Base-by-base conservation (phyloP, 2,797 vertebrate species). In the Takifugu rubripes region DNA sequence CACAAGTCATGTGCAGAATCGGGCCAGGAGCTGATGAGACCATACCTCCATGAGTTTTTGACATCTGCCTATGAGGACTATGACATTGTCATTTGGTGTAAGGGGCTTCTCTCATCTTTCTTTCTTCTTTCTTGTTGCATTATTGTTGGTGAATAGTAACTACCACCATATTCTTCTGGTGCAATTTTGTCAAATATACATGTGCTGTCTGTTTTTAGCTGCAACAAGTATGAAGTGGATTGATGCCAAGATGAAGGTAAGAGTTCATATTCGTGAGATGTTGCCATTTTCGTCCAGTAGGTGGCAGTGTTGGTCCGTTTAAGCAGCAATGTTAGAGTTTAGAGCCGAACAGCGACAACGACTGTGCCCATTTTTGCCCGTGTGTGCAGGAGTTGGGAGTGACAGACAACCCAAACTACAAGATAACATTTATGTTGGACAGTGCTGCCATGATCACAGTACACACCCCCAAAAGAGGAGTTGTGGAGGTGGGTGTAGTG, bases 181-280 rank as follows among this genome's bases (percentile, higher is more conserved):
- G 7, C 4, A 50, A 12, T 49, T 46, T 56, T 56, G 15, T 56
- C 21, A 11, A 53, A 29, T 53, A 9, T 27, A 51, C 6, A 15
- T 43, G 12, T 65, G 15, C 6, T 51, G 64, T 81, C 64, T 70
- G 25, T 83, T 61, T 85, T 89, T 74, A 99, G 97, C 97, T 90
- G 97, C 97, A 54, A 99, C 97, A 72, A 99, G 97, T 88, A 99
- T 99, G 97, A 99, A 99, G 89, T 99, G 97, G 97, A 99, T 99
- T 84, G 97, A 99, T 86, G 97, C 97, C 80, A 99, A 99, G 91
- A 99, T 99, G 96, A 99, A 99, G 89, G 97, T 96, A 91, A 86
- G 77, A 57, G 7, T 53, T 50, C 46, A 11, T 36, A 29, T 49
- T 44, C 25, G 10, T 33, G 24, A 49, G 47, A 6, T 66, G 3